phyloP scores from a whole-genome alignment of 2,888 invertebrate species.

The Thecophora atra region DNA sequence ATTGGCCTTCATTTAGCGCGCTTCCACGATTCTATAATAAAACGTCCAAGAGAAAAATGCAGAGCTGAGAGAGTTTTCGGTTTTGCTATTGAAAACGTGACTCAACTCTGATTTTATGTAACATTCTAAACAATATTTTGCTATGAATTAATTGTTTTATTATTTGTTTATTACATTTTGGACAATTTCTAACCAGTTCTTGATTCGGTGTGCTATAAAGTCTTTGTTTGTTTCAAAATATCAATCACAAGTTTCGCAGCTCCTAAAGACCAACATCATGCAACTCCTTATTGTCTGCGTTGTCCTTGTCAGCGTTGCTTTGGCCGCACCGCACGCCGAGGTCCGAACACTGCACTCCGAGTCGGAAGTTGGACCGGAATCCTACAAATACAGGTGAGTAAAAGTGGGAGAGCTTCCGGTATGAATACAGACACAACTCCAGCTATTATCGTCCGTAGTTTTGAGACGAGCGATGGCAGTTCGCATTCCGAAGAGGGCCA shows the following conservation, averaged over 20 bases:
- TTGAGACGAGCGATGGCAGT: slow-evolving; percentile 52
- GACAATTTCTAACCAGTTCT: background rate
- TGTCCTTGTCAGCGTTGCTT: slow-evolving; percentile 58
- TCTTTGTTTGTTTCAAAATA: slow-evolving; percentile 17
- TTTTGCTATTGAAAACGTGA: too few species aligned
- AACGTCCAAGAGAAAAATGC: background rate
- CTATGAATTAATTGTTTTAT: too few species aligned
- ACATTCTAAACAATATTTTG: too few species aligned
- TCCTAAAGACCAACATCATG: slow-evolving; percentile 45
- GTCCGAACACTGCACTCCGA: slow-evolving; percentile 69
- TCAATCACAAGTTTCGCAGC: slow-evolving; percentile 41
- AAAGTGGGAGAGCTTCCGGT: slow-evolving; percentile 55
- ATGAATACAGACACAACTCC: too few species aligned
- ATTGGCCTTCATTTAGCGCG: too few species aligned
- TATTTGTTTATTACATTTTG: too few species aligned
- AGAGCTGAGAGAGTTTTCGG: too few species aligned
- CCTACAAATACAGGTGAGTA: slow-evolving; percentile 66
- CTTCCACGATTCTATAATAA: background rate
- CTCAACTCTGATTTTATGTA: too few species aligned
- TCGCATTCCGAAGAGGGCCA: slow-evolving; percentile 45
- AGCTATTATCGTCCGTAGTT: too few species aligned
- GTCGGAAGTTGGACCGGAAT: slow-evolving; percentile 68
- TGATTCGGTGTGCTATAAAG: slow-evolving; percentile 18
- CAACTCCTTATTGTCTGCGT: slow-evolving; percentile 62
- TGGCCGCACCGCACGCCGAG: slow-evolving; percentile 47